phyloP scores from a whole-genome alignment of 2,888 invertebrate genomes.

The Harpalus rubripes region DNA sequence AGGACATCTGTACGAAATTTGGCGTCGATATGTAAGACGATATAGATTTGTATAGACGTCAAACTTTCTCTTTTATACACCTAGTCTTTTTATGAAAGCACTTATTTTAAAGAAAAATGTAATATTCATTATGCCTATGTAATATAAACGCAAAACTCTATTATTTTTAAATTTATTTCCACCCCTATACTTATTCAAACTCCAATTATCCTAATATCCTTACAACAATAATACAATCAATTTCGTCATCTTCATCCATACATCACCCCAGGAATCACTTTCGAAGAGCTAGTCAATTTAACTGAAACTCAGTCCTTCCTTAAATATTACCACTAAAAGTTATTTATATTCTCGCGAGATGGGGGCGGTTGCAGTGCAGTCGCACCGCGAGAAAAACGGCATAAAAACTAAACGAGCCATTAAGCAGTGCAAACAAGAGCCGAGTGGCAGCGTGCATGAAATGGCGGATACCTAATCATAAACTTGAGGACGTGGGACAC shows the following conservation, averaged over 20 bases:
- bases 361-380: slow-evolving; percentile 20
- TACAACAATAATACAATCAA: slow-evolving; percentile 26
- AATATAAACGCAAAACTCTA: too few species aligned
- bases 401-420: slow-evolving; percentile 59
- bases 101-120: too few species aligned
- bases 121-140: too few species aligned
- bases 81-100: too few species aligned
- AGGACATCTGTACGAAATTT: too few species aligned
- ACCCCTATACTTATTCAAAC: neutral
- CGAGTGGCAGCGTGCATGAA: slow-evolving; percentile 44
- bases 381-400: slow-evolving; percentile 31
- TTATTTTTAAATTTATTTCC: too few species aligned
- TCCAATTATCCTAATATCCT: neutral
- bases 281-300: slow-evolving; percentile 41
- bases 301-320: slow-evolving; percentile 28
- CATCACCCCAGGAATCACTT: slow-evolving; percentile 44
- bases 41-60: too few species aligned
- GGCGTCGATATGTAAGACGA: too few species aligned
- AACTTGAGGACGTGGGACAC: slow-evolving; percentile 35
- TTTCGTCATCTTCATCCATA: slow-evolving; percentile 6
- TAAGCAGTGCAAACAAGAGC: slow-evolving; percentile 51
- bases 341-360: slow-evolving; percentile 41
- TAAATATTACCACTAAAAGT: slow-evolving; percentile 52
- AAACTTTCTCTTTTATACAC: too few species aligned
- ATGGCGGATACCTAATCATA: slow-evolving; percentile 58